Evolutionary conservation across 2,113 vertebrate species (phyloP).

Genomic region (Misgurnus anguillicaudatus): DNA sequence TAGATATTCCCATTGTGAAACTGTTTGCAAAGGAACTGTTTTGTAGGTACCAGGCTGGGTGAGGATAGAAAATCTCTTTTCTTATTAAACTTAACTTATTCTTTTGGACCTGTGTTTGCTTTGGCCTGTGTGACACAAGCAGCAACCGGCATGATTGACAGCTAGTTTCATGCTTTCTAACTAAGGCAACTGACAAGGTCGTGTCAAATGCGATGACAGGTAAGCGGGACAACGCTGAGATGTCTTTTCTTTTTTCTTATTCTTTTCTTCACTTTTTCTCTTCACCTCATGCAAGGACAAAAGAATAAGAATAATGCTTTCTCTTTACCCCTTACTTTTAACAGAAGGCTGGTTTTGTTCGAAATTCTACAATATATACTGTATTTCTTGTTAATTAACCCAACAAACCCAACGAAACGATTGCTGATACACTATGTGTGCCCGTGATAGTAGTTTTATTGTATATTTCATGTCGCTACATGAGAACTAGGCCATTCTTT

Average conservation of each 20-base stretch:
- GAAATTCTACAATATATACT: background rate
- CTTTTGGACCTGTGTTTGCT: conserved; percentile 34
- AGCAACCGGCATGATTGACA: conserved; percentile 61
- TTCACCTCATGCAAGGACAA: background rate
- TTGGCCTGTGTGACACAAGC: conserved; percentile 20
- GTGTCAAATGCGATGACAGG: conserved; percentile 62
- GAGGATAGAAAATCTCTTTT: background rate
- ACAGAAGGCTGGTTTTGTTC: background rate
- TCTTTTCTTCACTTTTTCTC: conserved; percentile 1
- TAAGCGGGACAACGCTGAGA: conserved; percentile 56
- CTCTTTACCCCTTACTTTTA: background rate
- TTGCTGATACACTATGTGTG: background rate
- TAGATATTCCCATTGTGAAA: background rate
- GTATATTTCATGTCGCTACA: background rate
- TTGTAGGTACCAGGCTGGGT: background rate
- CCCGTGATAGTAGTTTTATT: background rate
- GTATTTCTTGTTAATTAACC: background rate
- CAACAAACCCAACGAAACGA: background rate
- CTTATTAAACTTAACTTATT: conserved; percentile 24
- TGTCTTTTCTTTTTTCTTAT: conserved; percentile 35
- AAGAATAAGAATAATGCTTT: background rate
- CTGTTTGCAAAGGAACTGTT: background rate
- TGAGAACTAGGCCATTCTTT: no score
- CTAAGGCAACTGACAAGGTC: conserved; percentile 65
- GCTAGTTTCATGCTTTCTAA: conserved; percentile 63